Evolutionary conservation across 2,888 invertebrate species (phyloP).

Genomic region (Orchesella flavescens): DNA sequence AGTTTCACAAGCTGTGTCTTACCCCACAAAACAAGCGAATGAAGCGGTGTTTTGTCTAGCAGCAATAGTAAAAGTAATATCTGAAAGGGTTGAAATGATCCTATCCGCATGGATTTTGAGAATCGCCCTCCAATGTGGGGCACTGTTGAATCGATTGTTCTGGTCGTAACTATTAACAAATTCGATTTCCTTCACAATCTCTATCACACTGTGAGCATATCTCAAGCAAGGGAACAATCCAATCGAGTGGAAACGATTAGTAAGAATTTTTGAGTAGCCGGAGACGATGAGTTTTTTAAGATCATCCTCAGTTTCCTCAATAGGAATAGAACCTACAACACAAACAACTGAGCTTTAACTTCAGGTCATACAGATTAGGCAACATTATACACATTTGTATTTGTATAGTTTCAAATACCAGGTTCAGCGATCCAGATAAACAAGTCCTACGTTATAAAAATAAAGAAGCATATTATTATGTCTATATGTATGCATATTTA

Average conservation of each 20-base stretch:
- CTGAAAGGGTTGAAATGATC: conserved; percentile 35
- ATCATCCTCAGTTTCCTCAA: not conserved
- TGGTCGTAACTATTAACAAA: conserved; percentile 5
- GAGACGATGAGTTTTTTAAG: not conserved
- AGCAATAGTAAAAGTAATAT: conserved; percentile 41
- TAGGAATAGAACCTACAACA: not conserved
- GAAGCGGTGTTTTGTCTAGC: conserved; percentile 35
- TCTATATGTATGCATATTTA: no score
- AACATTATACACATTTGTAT: no score
- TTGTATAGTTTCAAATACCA: no score
- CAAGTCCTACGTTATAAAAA: not conserved
- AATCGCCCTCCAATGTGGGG: conserved; percentile 41
- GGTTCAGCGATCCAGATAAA: conserved; percentile 49
- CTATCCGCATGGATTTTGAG: conserved; percentile 48
- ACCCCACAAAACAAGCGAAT: conserved; percentile 52
- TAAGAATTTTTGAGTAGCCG: conserved; percentile 41
- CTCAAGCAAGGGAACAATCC: conserved; percentile 45
- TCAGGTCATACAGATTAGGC: no score
- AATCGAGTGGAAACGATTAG: conserved; percentile 10
- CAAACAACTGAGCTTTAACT: no score
- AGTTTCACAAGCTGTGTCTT: not conserved
- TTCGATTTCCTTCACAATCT: conserved; percentile 17
- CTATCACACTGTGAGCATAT: conserved; percentile 29
- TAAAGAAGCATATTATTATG: no score
- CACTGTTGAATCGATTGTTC: not conserved